Evolutionary conservation across 2,888 invertebrate genomes (phyloP), one percentile per base, ranked within the genome.

Genomic region (Patella ulyssiponensis): DNA sequence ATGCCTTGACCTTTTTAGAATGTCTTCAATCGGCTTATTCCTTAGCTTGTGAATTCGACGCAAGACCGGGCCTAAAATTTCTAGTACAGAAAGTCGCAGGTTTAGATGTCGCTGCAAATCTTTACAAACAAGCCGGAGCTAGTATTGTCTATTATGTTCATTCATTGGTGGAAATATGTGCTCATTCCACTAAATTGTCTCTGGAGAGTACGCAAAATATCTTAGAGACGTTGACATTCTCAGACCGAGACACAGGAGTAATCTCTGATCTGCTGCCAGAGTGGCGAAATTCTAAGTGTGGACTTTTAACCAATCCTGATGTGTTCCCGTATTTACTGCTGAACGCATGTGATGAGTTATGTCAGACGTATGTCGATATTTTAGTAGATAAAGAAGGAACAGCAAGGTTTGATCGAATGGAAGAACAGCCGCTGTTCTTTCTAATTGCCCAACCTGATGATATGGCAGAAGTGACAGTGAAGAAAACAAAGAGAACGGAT

Each of bases 51-150:
- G 96, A 96, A 87, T 98, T 98, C 90, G 98, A 98, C 91, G 94
- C 95, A 12, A 94, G 98, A 54, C 98, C 98, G 0, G 98, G 98
- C 0, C 93, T 98, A 27, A 98, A 98, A 91, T 98, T 98, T 91
- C 94, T 98, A 3, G 95, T 97, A 81, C 98, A 98, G 92, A 98
- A 98, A 79, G 91, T 91, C 69, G 87, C 89, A 0, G 85, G 88
- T n/a, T 86, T 90, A 5, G 87, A 88, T 20, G 90, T 91, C n/a
- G 90, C 91, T 12, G 90, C 91, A 52, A 91, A 91, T 80, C 82
- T 91, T 72, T 91, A 91, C 86, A 91, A 90, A 80, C 97, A 97
- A 92, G 96, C 97, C 14, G 96, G 97, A 54, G 96, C 97, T 0
- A 96, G 97, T 0, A 97, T 97, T 95, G 95, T 97, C 69, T 95